phyloP scores from a whole-genome alignment of 2,113 vertebrate genomes.

The Gyps fulvus region DNA sequence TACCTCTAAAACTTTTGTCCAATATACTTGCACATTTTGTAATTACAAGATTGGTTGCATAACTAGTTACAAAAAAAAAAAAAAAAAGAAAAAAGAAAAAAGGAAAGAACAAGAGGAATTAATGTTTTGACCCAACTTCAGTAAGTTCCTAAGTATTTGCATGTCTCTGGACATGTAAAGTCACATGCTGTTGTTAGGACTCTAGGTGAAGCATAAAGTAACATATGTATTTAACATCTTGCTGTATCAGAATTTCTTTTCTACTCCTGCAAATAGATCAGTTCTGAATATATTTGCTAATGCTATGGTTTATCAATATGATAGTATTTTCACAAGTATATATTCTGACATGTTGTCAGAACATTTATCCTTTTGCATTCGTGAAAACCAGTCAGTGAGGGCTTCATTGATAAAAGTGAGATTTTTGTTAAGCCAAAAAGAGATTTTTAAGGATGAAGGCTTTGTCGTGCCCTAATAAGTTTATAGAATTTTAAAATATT shows the following conservation, averaged over 20 bases:
- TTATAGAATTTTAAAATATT: not conserved
- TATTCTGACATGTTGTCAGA: not conserved
- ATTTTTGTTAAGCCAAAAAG: not conserved
- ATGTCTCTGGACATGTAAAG: not conserved
- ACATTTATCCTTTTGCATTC: not conserved
- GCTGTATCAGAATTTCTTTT: not conserved
- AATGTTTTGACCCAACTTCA: not conserved
- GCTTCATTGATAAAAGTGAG: not conserved
- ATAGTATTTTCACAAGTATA: not conserved
- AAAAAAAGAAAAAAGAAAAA: fast-evolving
- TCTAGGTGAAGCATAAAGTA: not conserved
- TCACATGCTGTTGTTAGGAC: not conserved
- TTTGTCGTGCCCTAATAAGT: not conserved
- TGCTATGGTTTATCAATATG: not conserved
- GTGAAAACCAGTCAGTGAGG: not conserved
- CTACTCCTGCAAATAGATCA: not conserved
- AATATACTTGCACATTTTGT: not conserved
- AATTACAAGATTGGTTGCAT: not conserved
- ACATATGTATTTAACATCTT: not conserved
- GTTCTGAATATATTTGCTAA: not conserved
- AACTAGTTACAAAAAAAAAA: not conserved
- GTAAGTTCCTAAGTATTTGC: not conserved
- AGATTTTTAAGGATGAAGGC: not conserved
- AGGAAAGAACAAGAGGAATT: fast-evolving
- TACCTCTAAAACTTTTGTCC: not conserved